These are phyloP conservation scores for Hemicordylus capensis DNA, from an alignment of 2,113 vertebrate species.

Conservation along the genomic window DNA sequence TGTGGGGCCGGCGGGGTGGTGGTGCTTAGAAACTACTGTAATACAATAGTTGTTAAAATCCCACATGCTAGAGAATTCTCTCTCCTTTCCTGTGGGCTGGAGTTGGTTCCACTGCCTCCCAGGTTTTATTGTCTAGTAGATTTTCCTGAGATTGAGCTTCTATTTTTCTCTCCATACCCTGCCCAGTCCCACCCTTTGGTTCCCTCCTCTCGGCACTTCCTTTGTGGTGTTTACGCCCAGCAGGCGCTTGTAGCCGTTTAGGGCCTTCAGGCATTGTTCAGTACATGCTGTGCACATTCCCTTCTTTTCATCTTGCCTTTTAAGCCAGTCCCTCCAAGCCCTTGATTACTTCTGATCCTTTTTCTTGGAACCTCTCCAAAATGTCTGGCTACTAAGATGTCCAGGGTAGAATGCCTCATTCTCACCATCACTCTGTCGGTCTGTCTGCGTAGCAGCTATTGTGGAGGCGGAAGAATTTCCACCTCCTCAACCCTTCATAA, in stretches of 20 bases:
- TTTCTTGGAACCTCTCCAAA: background rate
- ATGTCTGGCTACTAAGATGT: background rate
- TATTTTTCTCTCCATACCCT: background rate
- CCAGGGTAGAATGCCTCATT: background rate
- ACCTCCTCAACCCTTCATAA: background rate
- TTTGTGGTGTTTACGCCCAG: background rate
- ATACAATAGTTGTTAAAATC: background rate
- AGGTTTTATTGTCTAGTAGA: background rate
- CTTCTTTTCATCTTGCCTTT: constrained; percentile 10
- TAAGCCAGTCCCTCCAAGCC: background rate
- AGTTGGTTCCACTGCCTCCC: background rate
- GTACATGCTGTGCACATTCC: background rate
- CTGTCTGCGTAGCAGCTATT: background rate
- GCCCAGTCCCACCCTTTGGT: background rate
- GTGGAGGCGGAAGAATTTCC: background rate
- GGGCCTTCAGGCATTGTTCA: background rate
- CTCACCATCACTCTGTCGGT: background rate
- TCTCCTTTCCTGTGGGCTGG: background rate
- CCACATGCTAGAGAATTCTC: too few species aligned
- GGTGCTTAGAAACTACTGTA: background rate
- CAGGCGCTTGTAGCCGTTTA: background rate
- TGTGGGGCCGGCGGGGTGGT: too few species aligned
- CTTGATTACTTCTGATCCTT: background rate
- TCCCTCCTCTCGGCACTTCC: background rate
- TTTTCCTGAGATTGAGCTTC: background rate